A percentile compares a stretch with the other conserved stretches of the same genome.
These are phyloP conservation scores for Semotilus atromaculatus DNA, from an alignment of 2,797 vertebrate genomes.

Conservation along the genomic window DNA sequence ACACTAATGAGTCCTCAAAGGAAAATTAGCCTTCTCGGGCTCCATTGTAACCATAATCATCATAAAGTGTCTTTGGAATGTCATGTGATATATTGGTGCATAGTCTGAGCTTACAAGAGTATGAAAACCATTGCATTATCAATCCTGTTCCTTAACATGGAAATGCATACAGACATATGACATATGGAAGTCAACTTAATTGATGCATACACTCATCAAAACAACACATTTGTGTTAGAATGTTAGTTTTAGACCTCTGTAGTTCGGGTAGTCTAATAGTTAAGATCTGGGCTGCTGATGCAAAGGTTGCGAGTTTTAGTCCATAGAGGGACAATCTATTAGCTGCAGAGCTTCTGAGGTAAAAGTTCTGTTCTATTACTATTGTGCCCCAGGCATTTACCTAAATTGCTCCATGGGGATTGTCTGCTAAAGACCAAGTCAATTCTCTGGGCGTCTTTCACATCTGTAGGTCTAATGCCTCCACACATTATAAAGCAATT, in stretches of 20 bases:
- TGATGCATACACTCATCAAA: background rate
- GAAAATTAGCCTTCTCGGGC: constrained; percentile 15
- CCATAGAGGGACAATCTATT: constrained; percentile 15
- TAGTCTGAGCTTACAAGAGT: background rate
- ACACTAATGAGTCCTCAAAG: constrained; percentile 40
- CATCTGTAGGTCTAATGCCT: constrained; percentile 29
- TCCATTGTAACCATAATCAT: constrained; percentile 31
- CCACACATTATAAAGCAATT: constrained; percentile 36
- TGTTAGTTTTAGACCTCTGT: background rate
- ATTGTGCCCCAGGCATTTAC: constrained; percentile 6
- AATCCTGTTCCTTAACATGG: background rate
- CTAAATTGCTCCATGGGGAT: constrained; percentile 33
- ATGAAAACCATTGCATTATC: background rate
- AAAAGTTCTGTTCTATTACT: constrained; percentile 23
- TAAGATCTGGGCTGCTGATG: constrained; percentile 20
- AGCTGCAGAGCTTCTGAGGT: constrained; percentile 7
- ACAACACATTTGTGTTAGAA: background rate
- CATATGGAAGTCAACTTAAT: background rate
- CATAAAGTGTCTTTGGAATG: constrained; percentile 25
- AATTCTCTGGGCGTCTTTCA: background rate
- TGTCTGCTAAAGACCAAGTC: constrained; percentile 14
- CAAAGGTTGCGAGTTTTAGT: constrained; percentile 13
- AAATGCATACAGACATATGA: background rate
- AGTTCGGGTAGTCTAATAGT: background rate
- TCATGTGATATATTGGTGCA: constrained; percentile 1